Evolutionary conservation across 35 echinoderm and acorn worm genomes (phyloP).

Genomic region (Ophioderma brevispina): DNA sequence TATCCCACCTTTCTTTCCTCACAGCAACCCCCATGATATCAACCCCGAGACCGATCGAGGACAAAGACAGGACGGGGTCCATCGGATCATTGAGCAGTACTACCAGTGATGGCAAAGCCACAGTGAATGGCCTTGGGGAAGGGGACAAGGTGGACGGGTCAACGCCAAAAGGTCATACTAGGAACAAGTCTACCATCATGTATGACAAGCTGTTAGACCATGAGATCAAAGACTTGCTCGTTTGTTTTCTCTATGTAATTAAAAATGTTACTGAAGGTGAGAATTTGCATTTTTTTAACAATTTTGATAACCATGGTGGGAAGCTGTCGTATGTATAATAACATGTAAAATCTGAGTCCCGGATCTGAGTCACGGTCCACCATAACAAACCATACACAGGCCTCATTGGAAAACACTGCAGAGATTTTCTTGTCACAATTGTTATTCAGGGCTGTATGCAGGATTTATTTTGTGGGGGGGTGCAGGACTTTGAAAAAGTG

Average conservation of each 20-base stretch:
- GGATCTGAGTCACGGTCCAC: too few relatives aligned
- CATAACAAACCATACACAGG: too few relatives aligned
- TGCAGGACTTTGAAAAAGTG: too few relatives aligned
- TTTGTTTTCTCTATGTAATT: constrained; percentile 85
- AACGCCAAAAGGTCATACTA: background rate
- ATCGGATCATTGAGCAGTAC: constrained; percentile 62
- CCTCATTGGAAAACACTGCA: too few relatives aligned
- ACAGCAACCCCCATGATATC: constrained; percentile 46
- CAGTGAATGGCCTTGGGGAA: background rate
- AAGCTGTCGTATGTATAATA: too few relatives aligned
- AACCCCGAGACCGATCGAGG: constrained; percentile 35
- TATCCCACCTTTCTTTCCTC: background rate
- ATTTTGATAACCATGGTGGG: too few relatives aligned
- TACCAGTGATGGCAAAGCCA: constrained; percentile 1
- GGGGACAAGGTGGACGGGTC: background rate
- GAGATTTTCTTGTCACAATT: too few relatives aligned
- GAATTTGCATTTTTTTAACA: too few relatives aligned
- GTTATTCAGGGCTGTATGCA: too few relatives aligned
- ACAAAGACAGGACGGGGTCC: constrained; percentile 46
- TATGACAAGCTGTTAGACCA: constrained; percentile 84
- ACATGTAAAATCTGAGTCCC: too few relatives aligned
- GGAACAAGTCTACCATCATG: constrained; percentile 67
- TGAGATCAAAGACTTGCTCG: constrained; percentile 93
- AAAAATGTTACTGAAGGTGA: constrained; percentile 98
- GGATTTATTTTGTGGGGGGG: too few relatives aligned